These are phyloP conservation scores for Heloderma charlesbogerti DNA, from an alignment of 2,113 vertebrate genomes.

Conservation along the genomic window DNA sequence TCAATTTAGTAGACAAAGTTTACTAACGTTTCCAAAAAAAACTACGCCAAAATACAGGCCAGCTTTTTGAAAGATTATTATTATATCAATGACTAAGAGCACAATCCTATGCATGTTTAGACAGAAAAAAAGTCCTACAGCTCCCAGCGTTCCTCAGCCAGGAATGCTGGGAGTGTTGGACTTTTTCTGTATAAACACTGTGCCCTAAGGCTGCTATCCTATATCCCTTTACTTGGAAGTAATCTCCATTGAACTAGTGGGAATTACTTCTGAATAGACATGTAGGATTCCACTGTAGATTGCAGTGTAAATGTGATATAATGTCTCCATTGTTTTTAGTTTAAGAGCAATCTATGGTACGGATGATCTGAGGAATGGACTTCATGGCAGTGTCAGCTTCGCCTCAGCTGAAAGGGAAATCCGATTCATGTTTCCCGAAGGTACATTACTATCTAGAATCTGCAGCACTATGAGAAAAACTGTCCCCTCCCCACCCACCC, in stretches of 20 bases:
- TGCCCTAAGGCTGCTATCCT: too few species aligned
- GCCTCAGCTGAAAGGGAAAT: slow-evolving; percentile 90
- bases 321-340: slow-evolving; percentile 75
- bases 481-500: neutral
- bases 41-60: neutral
- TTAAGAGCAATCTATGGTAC: slow-evolving; percentile 92
- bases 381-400: slow-evolving; percentile 90
- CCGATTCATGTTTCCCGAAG: slow-evolving; percentile 91
- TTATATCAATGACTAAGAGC: neutral
- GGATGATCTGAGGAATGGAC: slow-evolving; percentile 89
- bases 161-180: too few species aligned
- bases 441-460: slow-evolving; percentile 72
- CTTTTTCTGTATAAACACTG: too few species aligned
- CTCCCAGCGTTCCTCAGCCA: too few species aligned
- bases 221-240: neutral
- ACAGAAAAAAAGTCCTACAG: too few species aligned
- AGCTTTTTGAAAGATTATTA: neutral
- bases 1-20: neutral
- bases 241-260: neutral
- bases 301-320: neutral
- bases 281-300: too few species aligned
- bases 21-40: too few species aligned
- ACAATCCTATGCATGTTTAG: too few species aligned
- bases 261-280: neutral
- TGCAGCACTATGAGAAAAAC: neutral